Evolutionary conservation across 2,888 invertebrate genomes (phyloP).

Genomic region (Germaria angustata): DNA sequence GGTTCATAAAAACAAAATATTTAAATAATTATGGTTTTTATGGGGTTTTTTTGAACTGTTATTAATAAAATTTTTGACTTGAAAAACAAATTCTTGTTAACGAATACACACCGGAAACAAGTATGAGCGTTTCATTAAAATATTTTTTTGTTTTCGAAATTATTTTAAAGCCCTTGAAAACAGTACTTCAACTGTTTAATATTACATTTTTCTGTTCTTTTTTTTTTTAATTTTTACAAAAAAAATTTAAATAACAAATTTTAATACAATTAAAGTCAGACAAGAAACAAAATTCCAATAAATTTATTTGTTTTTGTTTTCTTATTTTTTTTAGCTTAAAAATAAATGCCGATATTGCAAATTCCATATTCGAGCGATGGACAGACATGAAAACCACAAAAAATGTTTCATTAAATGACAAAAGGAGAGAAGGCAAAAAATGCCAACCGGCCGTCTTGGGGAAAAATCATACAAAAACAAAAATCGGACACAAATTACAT

Average conservation of each 20-base stretch:
- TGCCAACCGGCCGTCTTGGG: not conserved
- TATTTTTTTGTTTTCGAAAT: not conserved
- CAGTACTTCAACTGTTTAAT: not conserved
- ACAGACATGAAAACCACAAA: conserved; percentile 27
- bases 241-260: not conserved
- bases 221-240: not conserved
- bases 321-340: conserved; percentile 16
- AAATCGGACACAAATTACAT: conserved; percentile 48
- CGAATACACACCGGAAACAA: conserved; percentile 5
- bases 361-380: conserved; percentile 19
- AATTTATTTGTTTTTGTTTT: conserved; percentile 3
- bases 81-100: not conserved
- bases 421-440: not conserved
- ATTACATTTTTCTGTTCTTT: not conserved
- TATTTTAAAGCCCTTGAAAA: conserved; percentile 4
- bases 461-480: conserved; percentile 3
- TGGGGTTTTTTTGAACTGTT: not conserved
- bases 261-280: conserved; percentile 15
- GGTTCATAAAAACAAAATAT: not conserved
- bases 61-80: not conserved
- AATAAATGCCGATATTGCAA: conserved; percentile 50
- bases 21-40: not conserved
- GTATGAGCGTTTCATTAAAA: not conserved
- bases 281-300: conserved; percentile 43
- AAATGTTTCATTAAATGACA: conserved; percentile 47